These are phyloP conservation scores for Ochlodes sylvanus DNA, from an alignment of 2,888 invertebrate species.

Conservation along the genomic window DNA sequence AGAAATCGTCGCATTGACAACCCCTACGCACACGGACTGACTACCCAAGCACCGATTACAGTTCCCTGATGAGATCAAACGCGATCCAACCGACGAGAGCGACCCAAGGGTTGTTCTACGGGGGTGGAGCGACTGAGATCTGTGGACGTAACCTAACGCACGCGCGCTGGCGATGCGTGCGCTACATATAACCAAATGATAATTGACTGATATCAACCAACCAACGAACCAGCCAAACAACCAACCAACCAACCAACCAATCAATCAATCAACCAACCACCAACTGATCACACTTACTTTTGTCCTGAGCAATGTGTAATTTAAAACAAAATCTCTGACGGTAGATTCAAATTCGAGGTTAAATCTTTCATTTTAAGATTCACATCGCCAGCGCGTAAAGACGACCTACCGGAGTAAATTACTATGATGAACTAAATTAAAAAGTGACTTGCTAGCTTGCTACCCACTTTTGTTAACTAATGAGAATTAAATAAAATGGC, in stretches of 20 bases:
- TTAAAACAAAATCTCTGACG: not conserved
- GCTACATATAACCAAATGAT: not conserved
- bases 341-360: not conserved
- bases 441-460: not conserved
- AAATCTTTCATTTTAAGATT: not conserved
- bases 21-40: not conserved
- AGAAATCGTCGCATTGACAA: not conserved
- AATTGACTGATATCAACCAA: too few relatives aligned
- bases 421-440: not conserved
- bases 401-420: not conserved
- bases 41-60: not conserved
- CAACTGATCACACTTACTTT: not conserved
- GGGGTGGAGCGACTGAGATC: conserved; percentile 15
- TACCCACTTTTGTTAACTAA: not conserved
- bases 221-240: too few relatives aligned
- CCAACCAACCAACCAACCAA: too few relatives aligned
- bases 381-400: not conserved
- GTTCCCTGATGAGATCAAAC: not conserved
- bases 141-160: conserved; percentile 11
- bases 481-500: not conserved
- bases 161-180: not conserved
- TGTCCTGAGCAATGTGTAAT: not conserved
- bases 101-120: not conserved
- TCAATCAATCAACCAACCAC: too few relatives aligned
- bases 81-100: not conserved